Percentiles rank a stretch among this genome's conserved stretches.
Conservation (phyloP, 2,888 invertebrate species). For the Nemotelus pantherinus region DNA sequence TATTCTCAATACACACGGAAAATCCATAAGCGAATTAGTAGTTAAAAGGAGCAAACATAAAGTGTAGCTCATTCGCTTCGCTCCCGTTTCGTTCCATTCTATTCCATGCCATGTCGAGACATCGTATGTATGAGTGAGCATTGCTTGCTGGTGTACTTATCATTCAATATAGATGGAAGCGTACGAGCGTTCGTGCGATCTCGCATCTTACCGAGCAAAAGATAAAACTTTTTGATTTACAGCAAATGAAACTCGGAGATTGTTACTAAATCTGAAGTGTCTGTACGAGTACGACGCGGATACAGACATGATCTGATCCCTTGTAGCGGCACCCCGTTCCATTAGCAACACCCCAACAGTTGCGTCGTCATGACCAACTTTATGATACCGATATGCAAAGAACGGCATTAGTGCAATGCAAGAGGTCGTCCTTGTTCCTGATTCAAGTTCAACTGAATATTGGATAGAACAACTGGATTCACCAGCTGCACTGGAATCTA, state of each 20-base stretch:
- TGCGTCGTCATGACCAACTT: neutral
- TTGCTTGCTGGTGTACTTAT: neutral
- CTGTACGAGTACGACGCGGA: too few species aligned
- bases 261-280: neutral
- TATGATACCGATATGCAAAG: slow-evolving; percentile 13
- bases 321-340: too few species aligned
- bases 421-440: neutral
- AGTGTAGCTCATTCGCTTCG: too few species aligned
- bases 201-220: too few species aligned
- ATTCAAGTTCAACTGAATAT: slow-evolving; percentile 1
- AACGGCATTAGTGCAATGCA: neutral
- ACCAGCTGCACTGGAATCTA: neutral
- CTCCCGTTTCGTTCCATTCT: too few species aligned
- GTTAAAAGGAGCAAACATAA: neutral
- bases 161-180: neutral
- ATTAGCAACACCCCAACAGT: neutral
- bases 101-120: neutral
- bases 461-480: neutral
- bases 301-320: too few species aligned
- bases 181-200: too few species aligned
- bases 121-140: neutral
- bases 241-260: slow-evolving; percentile 5
- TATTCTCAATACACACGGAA: neutral
- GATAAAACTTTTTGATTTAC: slow-evolving; percentile 41
- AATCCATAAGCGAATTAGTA: slow-evolving; percentile 27